Conservation (phyloP, 1,140 invertebrate genomes). For the Sarcophaga bullata region DNA sequence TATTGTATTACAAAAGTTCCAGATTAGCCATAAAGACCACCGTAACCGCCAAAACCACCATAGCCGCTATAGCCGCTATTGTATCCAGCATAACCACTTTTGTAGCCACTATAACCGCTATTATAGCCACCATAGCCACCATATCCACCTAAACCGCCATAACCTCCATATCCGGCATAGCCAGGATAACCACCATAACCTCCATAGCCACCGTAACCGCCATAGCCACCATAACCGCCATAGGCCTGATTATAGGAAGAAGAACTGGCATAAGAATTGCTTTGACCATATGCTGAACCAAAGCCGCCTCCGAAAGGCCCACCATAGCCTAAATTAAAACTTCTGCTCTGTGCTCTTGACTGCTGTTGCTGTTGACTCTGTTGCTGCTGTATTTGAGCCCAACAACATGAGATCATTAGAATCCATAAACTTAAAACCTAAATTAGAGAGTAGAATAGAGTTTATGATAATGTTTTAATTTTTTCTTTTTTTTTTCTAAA, state of each 20-base stretch:
- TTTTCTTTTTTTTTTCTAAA: no score
- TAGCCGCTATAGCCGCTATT: constrained; percentile 43
- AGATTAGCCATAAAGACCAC: constrained; percentile 18
- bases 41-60: constrained; percentile 27
- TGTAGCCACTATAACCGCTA: constrained; percentile 28
- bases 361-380: not conserved
- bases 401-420: not conserved
- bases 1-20: not conserved
- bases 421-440: not conserved
- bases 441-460: not conserved
- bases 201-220: constrained; percentile 44
- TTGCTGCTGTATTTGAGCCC: not conserved
- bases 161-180: constrained; percentile 26
- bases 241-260: constrained; percentile 44
- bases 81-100: constrained; percentile 28
- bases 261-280: constrained; percentile 38
- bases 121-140: constrained; percentile 33
- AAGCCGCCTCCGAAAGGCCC: constrained; percentile 49
- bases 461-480: not conserved
- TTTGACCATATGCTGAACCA: constrained; percentile 34
- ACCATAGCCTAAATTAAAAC: constrained; percentile 46
- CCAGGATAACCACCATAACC: constrained; percentile 49
- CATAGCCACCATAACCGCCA: constrained; percentile 41
- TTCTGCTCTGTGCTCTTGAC: not conserved
- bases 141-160: constrained; percentile 49